Conservation (phyloP, 2,113 vertebrate species). For the Protomyctophum bolini region DNA sequence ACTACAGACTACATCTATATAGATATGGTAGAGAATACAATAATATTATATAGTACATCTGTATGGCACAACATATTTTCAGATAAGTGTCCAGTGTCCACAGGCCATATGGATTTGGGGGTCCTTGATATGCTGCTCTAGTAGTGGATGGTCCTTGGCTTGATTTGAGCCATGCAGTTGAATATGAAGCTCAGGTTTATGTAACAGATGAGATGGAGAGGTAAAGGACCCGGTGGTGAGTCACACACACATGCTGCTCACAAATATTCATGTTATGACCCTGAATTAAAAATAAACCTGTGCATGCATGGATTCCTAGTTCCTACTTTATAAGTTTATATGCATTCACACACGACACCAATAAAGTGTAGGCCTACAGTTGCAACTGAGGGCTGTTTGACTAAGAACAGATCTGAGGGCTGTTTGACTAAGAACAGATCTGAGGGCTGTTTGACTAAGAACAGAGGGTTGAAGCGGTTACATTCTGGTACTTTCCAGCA, state of each 20-base stretch:
- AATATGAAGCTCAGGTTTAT: conserved; percentile 70
- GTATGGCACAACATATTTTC: too few species aligned
- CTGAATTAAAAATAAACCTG: conserved; percentile 4
- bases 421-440: neutral
- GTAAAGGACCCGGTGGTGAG: conserved; percentile 55
- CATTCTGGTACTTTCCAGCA: neutral
- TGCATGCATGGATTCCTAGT: neutral
- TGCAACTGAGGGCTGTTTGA: neutral
- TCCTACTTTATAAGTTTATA: neutral
- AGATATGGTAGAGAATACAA: too few species aligned
- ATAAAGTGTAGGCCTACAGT: neutral
- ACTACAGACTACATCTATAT: too few species aligned
- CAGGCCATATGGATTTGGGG: too few species aligned
- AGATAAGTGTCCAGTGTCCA: too few species aligned
- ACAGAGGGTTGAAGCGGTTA: too few species aligned
- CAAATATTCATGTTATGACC: conserved; percentile 47
- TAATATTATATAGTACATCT: too few species aligned
- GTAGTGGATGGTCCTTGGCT: too few species aligned
- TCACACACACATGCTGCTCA: conserved; percentile 53
- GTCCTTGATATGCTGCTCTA: too few species aligned
- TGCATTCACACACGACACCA: neutral
- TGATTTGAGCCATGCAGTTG: conserved; percentile 48
- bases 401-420: neutral
- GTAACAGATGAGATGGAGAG: conserved; percentile 69
- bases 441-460: neutral